A percentile compares a stretch with the other conserved stretches of the same genome.
Evolutionary conservation across 2,113 vertebrate species (phyloP).

Genomic region (Grammomys surdaster): DNA sequence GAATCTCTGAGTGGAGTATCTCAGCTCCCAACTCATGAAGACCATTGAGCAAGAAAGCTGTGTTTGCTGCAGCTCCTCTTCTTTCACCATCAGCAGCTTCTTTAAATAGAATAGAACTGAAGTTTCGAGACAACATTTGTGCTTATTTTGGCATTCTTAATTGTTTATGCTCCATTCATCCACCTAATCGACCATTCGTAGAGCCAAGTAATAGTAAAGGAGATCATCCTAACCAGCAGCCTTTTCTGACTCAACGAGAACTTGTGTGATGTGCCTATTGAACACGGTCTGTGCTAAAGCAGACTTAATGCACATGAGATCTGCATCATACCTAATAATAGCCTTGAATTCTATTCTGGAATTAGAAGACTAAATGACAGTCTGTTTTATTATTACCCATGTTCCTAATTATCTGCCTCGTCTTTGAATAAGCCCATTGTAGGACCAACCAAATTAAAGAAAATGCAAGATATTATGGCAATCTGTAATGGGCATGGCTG

Average conservation of each 20-base stretch:
- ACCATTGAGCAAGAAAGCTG: neutral
- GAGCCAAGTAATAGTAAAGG: neutral
- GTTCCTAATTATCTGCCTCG: neutral
- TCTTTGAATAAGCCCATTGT: neutral
- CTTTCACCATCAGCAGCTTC: neutral
- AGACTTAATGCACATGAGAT: neutral
- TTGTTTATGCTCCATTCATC: neutral
- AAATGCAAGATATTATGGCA: neutral
- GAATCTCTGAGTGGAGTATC: neutral
- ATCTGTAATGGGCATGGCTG: neutral
- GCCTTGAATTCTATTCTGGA: neutral
- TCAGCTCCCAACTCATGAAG: too few relatives aligned
- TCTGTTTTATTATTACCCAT: neutral
- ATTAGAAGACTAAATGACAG: neutral
- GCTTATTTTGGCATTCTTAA: neutral
- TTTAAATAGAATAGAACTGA: conserved; percentile 13
- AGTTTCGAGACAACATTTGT: conserved; percentile 8
- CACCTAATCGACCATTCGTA: neutral
- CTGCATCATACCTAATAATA: neutral
- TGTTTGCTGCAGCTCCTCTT: neutral
- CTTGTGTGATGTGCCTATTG: neutral
- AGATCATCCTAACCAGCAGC: neutral
- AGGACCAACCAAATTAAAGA: neutral
- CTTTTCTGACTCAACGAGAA: neutral
- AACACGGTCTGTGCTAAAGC: neutral